These are phyloP conservation scores for Ophraella communa DNA, from an alignment of 2,888 invertebrate genomes.

Conservation along the genomic window DNA sequence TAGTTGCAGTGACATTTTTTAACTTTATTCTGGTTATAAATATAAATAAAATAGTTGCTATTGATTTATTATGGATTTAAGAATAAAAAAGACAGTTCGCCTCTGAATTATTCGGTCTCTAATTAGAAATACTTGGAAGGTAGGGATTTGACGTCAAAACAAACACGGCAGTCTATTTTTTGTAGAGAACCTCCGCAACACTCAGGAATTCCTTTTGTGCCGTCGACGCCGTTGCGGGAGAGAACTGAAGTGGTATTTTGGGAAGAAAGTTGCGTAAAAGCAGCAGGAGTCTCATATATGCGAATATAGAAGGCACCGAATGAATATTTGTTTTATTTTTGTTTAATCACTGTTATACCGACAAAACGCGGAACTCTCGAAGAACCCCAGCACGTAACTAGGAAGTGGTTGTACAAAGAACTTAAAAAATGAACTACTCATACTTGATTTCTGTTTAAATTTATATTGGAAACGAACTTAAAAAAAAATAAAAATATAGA, in stretches of 20 bases:
- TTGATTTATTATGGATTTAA: neutral
- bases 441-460: no score
- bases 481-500: no score
- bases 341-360: slow-evolving; percentile 8
- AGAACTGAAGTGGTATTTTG: slow-evolving; percentile 47
- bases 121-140: slow-evolving; percentile 42
- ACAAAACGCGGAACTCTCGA: neutral
- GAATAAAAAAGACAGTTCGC: slow-evolving; percentile 17
- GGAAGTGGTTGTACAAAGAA: neutral
- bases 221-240: slow-evolving; percentile 48
- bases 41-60: neutral
- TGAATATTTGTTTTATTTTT: slow-evolving; percentile 36
- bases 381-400: neutral
- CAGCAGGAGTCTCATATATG: slow-evolving; percentile 43
- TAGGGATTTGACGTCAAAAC: slow-evolving; percentile 51
- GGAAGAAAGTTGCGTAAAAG: slow-evolving; percentile 47
- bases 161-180: slow-evolving; percentile 54
- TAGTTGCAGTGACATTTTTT: no score
- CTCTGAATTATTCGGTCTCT: slow-evolving; percentile 42
- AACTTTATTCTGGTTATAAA: no score
- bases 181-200: slow-evolving; percentile 47
- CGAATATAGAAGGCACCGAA: slow-evolving; percentile 40
- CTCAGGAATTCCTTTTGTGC: slow-evolving; percentile 55
- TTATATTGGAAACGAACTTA: no score
- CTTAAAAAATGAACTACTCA: neutral